Conservation (phyloP, 2,888 invertebrate genomes). For the Barypeithes pellucidus region DNA sequence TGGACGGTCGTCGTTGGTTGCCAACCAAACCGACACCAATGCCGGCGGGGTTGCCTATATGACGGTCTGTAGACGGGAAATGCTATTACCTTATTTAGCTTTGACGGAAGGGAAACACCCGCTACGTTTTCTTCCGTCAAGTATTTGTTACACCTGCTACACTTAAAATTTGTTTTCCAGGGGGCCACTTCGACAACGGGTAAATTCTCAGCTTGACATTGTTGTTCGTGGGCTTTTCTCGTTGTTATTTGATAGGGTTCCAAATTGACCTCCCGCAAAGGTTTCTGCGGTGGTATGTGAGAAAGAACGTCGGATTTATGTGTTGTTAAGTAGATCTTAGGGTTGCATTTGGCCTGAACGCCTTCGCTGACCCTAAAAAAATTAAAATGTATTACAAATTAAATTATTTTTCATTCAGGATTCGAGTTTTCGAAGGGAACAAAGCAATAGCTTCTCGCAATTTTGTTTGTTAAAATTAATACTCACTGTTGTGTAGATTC, state of each 20-base stretch:
- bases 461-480: too few species aligned
- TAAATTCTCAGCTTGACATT: conserved; percentile 29
- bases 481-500: not conserved
- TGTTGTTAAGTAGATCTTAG: not conserved
- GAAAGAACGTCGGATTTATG: not conserved
- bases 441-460: too few species aligned
- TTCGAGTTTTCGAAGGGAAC: too few species aligned
- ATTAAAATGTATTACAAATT: not conserved
- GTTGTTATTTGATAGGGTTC: not conserved
- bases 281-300: not conserved
- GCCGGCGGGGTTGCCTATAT: too few species aligned
- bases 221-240: not conserved
- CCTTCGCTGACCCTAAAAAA: not conserved
- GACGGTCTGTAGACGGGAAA: not conserved
- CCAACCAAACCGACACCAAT: too few species aligned
- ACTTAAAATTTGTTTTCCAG: not conserved
- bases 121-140: conserved; percentile 27
- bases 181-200: conserved; percentile 20
- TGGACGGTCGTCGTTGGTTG: too few species aligned
- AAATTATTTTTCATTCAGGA: too few species aligned
- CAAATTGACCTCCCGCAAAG: not conserved
- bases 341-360: not conserved
- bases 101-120: conserved; percentile 19
- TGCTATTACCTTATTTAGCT: conserved; percentile 1
- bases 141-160: conserved; percentile 10